Conservation (phyloP, 2,888 invertebrate genomes). For the Liodrosophila aerea region DNA sequence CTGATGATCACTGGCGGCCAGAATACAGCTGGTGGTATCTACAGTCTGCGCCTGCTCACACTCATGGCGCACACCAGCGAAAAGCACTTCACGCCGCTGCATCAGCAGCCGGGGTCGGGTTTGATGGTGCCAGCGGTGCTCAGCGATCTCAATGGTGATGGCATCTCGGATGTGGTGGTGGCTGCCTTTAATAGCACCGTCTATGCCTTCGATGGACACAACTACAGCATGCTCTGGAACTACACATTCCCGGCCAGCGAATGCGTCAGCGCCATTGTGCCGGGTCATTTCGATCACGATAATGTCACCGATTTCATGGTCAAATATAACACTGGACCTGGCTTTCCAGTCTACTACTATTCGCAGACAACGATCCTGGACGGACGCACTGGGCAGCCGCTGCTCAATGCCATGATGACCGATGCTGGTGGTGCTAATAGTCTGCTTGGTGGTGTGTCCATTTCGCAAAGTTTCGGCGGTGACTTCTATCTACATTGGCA, state of each 20-base stretch:
- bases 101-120: conserved; percentile 86
- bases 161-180: conserved; percentile 88
- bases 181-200: conserved; percentile 89
- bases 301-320: conserved; percentile 90
- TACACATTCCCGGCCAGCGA: conserved; percentile 86
- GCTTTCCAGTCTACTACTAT: conserved; percentile 89
- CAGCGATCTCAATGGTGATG: conserved; percentile 88
- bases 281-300: conserved; percentile 90
- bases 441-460: conserved; percentile 81
- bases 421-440: conserved; percentile 82
- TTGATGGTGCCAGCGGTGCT: conserved; percentile 87
- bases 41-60: conserved; percentile 85
- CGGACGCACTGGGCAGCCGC: conserved; percentile 78
- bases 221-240: conserved; percentile 88
- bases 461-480: conserved; percentile 85
- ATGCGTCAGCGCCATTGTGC: conserved; percentile 89
- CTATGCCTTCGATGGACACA: conserved; percentile 88
- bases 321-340: conserved; percentile 87
- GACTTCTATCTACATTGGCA: conserved; percentile 92
- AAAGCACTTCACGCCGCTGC: conserved; percentile 84
- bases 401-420: conserved; percentile 81
- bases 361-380: conserved; percentile 84
- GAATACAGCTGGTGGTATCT: conserved; percentile 88
- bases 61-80: conserved; percentile 83
- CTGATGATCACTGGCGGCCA: conserved; percentile 90